A percentile compares a stretch with the other conserved stretches of the same genome.
Evolutionary conservation across 92 coral and sea anemone genomes (phyloP).

Genomic region (Zoanthus sociatus): DNA sequence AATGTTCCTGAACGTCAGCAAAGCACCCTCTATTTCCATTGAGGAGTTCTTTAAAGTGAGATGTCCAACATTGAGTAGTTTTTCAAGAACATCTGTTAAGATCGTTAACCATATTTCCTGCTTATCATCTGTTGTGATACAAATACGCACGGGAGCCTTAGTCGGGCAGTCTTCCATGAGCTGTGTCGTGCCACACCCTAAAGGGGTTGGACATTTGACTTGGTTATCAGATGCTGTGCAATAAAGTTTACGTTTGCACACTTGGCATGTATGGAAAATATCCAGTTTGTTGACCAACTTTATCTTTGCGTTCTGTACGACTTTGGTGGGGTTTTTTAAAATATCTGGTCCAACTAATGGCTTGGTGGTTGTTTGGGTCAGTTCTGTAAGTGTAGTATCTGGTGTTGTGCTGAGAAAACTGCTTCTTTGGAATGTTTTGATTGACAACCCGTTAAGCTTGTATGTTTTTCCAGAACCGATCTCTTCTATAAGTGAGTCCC

Average conservation of each 20-base stretch:
- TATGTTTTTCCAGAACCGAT: not conserved
- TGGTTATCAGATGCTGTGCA: not conserved
- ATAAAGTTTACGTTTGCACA: not conserved
- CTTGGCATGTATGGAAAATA: not conserved
- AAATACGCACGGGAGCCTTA: not conserved
- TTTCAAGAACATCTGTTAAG: conserved; percentile 3
- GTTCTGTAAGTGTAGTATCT: not conserved
- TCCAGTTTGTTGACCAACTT: conserved; percentile 3
- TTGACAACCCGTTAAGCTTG: not conserved
- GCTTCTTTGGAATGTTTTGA: not conserved
- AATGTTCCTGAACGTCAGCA: conserved; percentile 8
- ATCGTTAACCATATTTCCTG: conserved; percentile 7
- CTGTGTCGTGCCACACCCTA: conserved; percentile 8
- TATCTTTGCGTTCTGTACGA: conserved; percentile 5
- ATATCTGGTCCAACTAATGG: not conserved
- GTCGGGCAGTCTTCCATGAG: conserved; percentile 1
- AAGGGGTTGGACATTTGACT: conserved; percentile 9
- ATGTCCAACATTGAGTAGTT: conserved; percentile 6
- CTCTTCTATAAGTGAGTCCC: not conserved
- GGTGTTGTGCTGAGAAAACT: not conserved
- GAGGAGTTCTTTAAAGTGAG: conserved; percentile 1
- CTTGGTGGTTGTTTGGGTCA: not conserved
- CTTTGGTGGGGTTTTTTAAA: not conserved
- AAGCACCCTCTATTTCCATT: conserved; percentile 11
- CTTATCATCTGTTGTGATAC: conserved; percentile 1